Evolutionary conservation across 2,797 vertebrate species (phyloP), one percentile per base, ranked within the genome.

Genomic region (Crotalus adamanteus): DNA sequence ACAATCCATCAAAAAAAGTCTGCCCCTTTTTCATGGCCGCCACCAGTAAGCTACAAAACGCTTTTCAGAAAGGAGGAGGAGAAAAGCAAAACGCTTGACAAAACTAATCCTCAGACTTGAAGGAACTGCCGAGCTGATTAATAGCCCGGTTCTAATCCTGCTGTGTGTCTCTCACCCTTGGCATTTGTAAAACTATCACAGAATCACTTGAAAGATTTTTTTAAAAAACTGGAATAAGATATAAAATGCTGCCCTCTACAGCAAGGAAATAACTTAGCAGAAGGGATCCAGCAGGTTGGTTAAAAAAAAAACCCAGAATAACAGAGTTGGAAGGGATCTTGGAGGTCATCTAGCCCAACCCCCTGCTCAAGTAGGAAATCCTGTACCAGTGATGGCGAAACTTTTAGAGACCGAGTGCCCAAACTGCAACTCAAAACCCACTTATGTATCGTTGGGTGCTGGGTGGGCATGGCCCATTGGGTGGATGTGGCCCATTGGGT

Each of bases 211-310:
- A 73, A 51, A 14, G 22, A 16, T 8, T 14, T 6, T 6, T 9
- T 55, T 78, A 55, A 55, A 47, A 87, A 37, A 20, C 2, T 31
- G 69, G 69, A 78, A 78, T 78, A 42, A 78, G 73, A 78, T 42
- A 51, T 59, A 8, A 59, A 89, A 90, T 60, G 63, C 85, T 93
- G 91, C 93, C 83, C 83, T 83, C 93, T 92, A 56, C 56, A 61
- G 91, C 20, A 83, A 37, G 37, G 25, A 57, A 56, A 5, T 28
- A 25, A 47, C 61, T 28, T 59, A 89, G 61, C 88, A 61, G 12
- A 55, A 61, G 1, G 13, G 37, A 31, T 26, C 6, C 12, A 6
- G 6, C 53, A n/a, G 53, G 2, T 86, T 86, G 11, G 25, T 53
- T 0, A 18, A 87, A 86, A 47, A 3, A 7, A 18, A 87, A 86